A percentile compares a stretch with the other conserved stretches of the same genome.
Conservation (phyloP, 2,797 vertebrate genomes). For the Rhinoraja longicauda region DNA sequence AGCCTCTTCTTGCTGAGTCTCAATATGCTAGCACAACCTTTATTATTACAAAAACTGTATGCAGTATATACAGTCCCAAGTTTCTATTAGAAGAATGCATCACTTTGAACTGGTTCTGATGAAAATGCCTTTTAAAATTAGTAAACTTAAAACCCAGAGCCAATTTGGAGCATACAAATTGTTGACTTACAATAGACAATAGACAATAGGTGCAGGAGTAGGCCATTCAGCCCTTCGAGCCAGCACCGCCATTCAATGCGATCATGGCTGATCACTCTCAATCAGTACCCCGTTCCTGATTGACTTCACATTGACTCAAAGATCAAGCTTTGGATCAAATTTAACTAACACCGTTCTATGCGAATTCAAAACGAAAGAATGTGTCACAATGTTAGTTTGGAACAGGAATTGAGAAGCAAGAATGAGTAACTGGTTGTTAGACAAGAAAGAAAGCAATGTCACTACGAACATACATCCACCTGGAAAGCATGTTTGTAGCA, state of each 20-base stretch:
- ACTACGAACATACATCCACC: background rate
- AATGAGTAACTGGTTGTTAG: background rate
- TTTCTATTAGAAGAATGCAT: background rate
- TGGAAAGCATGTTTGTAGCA: background rate
- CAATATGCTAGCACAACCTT: background rate
- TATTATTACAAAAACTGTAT: background rate
- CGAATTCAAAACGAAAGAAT: background rate
- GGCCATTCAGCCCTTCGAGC: too few relatives aligned
- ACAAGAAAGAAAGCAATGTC: background rate
- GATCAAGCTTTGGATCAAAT: background rate
- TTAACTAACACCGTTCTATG: background rate
- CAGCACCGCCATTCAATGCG: too few relatives aligned
- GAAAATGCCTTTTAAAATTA: background rate
- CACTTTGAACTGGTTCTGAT: background rate
- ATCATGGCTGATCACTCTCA: too few relatives aligned
- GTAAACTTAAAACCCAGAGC: background rate
- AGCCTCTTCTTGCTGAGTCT: background rate
- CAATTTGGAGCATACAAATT: background rate
- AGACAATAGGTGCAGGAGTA: too few relatives aligned
- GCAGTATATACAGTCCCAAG: background rate
- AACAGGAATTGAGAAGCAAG: background rate
- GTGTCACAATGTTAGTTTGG: background rate
- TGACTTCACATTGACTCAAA: background rate
- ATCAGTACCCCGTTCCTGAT: too few relatives aligned
- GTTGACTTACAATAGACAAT: too few relatives aligned